phyloP scores from a whole-genome alignment of 1,140 invertebrate genomes.

The Teleopsis dalmanni region DNA sequence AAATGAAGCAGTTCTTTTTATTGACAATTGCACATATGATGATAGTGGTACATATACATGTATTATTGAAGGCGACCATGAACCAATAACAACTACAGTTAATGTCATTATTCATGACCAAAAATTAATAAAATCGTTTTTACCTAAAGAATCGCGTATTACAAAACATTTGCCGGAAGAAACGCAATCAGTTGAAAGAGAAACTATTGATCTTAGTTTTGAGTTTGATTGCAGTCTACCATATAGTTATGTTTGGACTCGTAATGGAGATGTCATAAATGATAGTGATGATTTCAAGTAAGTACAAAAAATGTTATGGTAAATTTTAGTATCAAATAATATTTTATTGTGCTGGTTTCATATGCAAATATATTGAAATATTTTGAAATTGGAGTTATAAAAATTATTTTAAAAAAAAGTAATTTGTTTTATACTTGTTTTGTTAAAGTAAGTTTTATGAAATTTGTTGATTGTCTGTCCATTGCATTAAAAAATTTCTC shows the following conservation, averaged over 20 bases:
- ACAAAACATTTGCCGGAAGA: slow-evolving; percentile 30
- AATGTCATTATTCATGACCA: too few species aligned
- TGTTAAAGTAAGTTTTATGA: too few species aligned
- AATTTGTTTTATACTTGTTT: too few species aligned
- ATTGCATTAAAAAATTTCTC: too few species aligned
- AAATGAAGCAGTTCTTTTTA: slow-evolving; percentile 42
- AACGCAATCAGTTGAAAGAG: slow-evolving; percentile 50
- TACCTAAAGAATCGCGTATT: slow-evolving; percentile 7
- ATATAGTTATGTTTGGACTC: slow-evolving; percentile 62
- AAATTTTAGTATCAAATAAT: neutral
- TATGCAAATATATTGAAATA: too few species aligned
- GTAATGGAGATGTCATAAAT: slow-evolving; percentile 59
- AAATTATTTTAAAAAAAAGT: too few species aligned
- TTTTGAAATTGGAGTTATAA: too few species aligned
- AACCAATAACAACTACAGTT: slow-evolving; percentile 41
- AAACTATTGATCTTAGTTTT: slow-evolving; percentile 53
- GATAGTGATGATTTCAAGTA: slow-evolving; percentile 55
- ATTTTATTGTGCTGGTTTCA: too few species aligned
- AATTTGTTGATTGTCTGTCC: too few species aligned
- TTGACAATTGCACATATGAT: slow-evolving; percentile 46
- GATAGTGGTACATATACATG: slow-evolving; percentile 64
- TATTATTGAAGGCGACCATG: slow-evolving; percentile 55
- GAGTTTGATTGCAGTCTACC: slow-evolving; percentile 50
- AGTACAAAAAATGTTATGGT: slow-evolving; percentile 5
- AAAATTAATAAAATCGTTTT: too few species aligned